Evolutionary conservation across 1,140 invertebrate genomes (phyloP), one percentile per base, ranked within the genome.

Genomic region (Planococcus citri): DNA sequence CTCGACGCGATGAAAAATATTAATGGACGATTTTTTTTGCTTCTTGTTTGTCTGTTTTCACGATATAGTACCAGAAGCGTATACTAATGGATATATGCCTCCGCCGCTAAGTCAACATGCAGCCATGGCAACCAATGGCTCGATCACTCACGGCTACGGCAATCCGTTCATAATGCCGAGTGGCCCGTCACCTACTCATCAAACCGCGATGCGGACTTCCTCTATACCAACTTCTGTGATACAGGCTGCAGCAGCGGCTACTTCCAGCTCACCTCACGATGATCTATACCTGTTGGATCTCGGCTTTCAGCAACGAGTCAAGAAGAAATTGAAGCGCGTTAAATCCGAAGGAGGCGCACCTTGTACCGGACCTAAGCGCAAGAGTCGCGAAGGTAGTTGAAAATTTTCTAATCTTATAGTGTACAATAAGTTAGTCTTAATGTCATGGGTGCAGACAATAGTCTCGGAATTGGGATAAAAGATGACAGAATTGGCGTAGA

Each of bases 271-370:
- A 71, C 85, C 90, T 68, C 88, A 89, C 78, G 90, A 93, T 78
- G 91, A 94, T 78, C 84, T 91, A 73, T 88, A 87, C 77, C 86
- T 93, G 76, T 84, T 91, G 73, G 90, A 92, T 78, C 82, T 93
- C 72, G 89, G 89, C 72, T 91, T 90, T 78, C 88, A 88, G 82
- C 85, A 27, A 82, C 82, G 83, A 76, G 83, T 84, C 78, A 89
- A 89, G 78, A 90, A 83, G 77, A 82, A 88, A 76, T 83, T 88
- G 74, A 89, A 89, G 78, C 89, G 90, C 76, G 82, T 86, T 71
- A 85, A 84, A 76, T 82, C 73, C 75, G 78, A 75, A 1, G 67
- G 38, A 1, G 41, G 38, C 73, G 78, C 73, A 75, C 83, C 78
- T 73, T 81, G 76, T 68, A 78, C 79, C n/a, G 79, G 85, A 24